These are phyloP conservation scores for Halcyon malimbica DNA, from an alignment of 2,113 vertebrate genomes.

Conservation along the genomic window DNA sequence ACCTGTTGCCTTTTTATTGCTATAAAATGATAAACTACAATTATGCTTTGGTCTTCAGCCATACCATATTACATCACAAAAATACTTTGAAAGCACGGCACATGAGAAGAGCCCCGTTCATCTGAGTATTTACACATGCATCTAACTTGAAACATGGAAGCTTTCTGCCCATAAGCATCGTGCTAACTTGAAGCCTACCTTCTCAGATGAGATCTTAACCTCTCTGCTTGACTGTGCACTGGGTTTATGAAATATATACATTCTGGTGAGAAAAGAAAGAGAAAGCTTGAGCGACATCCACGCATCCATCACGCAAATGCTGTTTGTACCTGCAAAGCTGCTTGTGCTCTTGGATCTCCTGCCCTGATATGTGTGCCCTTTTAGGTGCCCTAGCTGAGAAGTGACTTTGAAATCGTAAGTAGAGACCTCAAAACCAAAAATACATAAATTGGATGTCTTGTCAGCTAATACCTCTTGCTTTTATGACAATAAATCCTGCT, in stretches of 20 bases:
- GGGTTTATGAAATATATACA: background rate
- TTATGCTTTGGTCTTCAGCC: background rate
- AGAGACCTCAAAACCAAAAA: background rate
- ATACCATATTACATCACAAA: background rate
- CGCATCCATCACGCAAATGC: background rate
- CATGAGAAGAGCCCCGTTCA: background rate
- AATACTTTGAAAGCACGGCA: background rate
- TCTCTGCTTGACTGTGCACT: background rate
- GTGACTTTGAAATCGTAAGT: background rate
- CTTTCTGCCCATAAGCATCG: background rate
- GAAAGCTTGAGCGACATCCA: background rate
- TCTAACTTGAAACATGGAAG: background rate
- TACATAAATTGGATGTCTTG: constrained; percentile 11
- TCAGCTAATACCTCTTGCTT: constrained; percentile 26
- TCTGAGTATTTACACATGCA: accelerated
- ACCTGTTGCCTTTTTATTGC: constrained; percentile 23
- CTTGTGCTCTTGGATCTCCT: background rate
- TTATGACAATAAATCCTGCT: constrained; percentile 22
- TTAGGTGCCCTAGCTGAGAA: background rate
- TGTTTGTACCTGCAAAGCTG: background rate
- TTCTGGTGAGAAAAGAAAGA: background rate
- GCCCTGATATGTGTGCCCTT: background rate
- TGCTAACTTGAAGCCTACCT: background rate
- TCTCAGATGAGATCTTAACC: background rate
- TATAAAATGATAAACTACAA: background rate